phyloP scores from a whole-genome alignment of 2,113 vertebrate genomes.

The Microtus pennsylvanicus region DNA sequence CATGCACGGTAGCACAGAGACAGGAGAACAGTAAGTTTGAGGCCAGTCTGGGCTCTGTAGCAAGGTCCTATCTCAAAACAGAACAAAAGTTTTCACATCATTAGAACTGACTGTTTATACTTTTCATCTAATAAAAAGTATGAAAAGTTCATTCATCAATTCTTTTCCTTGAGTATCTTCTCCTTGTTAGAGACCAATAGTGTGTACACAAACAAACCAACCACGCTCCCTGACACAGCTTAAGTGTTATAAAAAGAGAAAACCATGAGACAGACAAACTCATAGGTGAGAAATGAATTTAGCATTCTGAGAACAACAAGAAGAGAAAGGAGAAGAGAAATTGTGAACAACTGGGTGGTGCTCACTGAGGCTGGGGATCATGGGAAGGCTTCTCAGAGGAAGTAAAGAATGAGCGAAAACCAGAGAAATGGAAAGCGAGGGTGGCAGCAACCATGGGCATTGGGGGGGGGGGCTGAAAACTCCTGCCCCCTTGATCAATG shows the following conservation, averaged over 20 bases:
- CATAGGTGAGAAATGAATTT: not conserved
- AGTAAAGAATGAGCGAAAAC: not conserved
- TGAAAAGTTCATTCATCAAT: not conserved
- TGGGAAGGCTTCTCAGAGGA: not conserved
- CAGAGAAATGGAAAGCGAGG: conserved; percentile 2
- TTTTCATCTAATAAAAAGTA: not conserved
- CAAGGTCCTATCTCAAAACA: not conserved
- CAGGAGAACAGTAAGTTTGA: not conserved
- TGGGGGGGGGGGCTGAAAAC: not conserved
- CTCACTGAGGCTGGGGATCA: not conserved
- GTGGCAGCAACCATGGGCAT: not conserved
- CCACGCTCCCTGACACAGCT: not conserved
- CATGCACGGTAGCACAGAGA: not conserved
- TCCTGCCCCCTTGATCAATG: no score
- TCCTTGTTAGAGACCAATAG: not conserved
- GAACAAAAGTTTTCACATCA: not conserved
- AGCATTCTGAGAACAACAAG: not conserved
- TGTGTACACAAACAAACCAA: not conserved
- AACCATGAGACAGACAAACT: conserved; percentile 21
- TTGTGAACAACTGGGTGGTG: not conserved
- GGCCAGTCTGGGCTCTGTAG: not conserved
- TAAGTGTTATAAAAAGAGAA: not conserved
- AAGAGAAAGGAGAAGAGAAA: conserved; percentile 18
- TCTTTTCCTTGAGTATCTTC: not conserved
- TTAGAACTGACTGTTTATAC: not conserved